These are phyloP conservation scores for Alentia gelatinosa DNA, from an alignment of 2,888 invertebrate species.

Conservation along the genomic window DNA sequence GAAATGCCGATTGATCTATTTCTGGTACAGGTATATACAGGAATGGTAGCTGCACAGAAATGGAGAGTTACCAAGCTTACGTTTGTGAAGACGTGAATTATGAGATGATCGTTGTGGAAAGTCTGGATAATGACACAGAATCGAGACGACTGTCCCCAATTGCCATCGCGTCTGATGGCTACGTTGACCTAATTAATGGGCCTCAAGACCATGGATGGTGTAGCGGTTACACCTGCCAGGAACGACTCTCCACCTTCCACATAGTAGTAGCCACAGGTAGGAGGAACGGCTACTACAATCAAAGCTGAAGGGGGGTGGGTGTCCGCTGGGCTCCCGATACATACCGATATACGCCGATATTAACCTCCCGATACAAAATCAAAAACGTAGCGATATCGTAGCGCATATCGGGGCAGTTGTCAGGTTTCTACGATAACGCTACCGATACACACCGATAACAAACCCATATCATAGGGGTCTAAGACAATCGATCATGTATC, in stretches of 20 bases:
- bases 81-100: conserved; percentile 70
- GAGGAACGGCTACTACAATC: too few species aligned
- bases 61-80: conserved; percentile 72
- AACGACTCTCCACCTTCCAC: conserved; percentile 76
- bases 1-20: too few species aligned
- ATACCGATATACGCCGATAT: too few species aligned
- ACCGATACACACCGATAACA: too few species aligned
- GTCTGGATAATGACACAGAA: conserved; percentile 78
- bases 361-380: too few species aligned
- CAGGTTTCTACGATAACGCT: too few species aligned
- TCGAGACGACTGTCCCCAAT: conserved; percentile 76
- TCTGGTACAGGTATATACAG: background rate
- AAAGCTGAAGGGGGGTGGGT: too few species aligned
- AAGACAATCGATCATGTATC: too few species aligned
- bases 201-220: conserved; percentile 80
- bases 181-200: conserved; percentile 78
- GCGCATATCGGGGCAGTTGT: too few species aligned
- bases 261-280: conserved; percentile 75
- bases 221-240: conserved; percentile 78
- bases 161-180: conserved; percentile 66
- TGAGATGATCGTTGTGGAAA: conserved; percentile 75
- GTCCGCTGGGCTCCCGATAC: too few species aligned
- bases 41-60: background rate
- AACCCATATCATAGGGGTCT: too few species aligned
- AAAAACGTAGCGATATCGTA: too few species aligned